Percentiles rank a stretch among this genome's conserved stretches.
Conservation (phyloP, 2,113 vertebrate genomes). For the Upupa epops region DNA sequence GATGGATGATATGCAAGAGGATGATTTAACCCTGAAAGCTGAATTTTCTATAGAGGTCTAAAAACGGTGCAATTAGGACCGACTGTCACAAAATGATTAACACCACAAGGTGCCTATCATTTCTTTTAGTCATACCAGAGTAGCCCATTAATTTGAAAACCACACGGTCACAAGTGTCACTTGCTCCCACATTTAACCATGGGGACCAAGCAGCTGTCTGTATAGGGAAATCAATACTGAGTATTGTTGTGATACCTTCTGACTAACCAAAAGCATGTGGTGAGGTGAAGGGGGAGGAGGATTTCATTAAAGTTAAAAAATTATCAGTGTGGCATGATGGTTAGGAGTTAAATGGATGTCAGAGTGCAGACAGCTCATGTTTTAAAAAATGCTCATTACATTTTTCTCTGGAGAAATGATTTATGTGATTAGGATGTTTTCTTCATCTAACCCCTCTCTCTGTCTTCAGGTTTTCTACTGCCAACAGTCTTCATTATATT, state of each 20-base stretch:
- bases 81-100: constrained; percentile 70
- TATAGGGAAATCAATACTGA: constrained; percentile 15
- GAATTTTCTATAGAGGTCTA: constrained; percentile 57
- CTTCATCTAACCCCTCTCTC: background rate
- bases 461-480: background rate
- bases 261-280: background rate
- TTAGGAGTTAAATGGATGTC: constrained; percentile 1
- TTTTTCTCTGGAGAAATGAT: constrained; percentile 29
- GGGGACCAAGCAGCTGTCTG: constrained; percentile 28
- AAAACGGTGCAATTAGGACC: constrained; percentile 52
- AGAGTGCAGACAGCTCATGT: constrained; percentile 19
- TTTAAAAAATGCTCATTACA: constrained; percentile 39
- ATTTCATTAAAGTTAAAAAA: background rate
- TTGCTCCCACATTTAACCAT: constrained; percentile 48
- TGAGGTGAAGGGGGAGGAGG: background rate
- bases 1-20: constrained; percentile 7
- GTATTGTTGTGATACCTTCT: background rate
- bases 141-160: constrained; percentile 70
- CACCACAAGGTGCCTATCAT: constrained; percentile 41
- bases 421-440: constrained; percentile 6
- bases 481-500: background rate
- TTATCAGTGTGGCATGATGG: background rate
- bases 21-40: constrained; percentile 51
- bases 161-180: constrained; percentile 42
- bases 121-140: constrained; percentile 40